Percentiles rank a stretch among this genome's conserved stretches.
Conservation (phyloP, 2,113 vertebrate species). For the Halcyon senegalensis region DNA sequence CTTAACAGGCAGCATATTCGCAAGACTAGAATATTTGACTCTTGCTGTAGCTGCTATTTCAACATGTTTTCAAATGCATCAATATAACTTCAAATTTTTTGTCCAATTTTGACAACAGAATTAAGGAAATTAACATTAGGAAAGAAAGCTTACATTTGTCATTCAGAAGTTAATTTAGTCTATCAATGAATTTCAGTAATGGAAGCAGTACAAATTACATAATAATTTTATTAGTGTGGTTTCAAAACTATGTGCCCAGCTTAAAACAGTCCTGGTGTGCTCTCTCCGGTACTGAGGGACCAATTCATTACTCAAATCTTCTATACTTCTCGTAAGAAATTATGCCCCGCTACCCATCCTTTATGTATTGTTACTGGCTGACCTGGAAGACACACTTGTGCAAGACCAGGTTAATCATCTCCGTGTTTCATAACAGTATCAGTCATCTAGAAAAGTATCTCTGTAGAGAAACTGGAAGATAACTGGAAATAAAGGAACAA, state of each 20-base stretch:
- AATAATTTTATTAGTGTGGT: neutral
- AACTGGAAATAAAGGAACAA: neutral
- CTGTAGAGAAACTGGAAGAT: neutral
- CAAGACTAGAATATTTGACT: neutral
- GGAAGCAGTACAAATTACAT: neutral
- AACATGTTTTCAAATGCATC: neutral
- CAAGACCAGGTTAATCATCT: neutral
- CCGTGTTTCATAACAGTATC: neutral
- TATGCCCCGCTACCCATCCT: too few species aligned
- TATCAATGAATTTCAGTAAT: neutral
- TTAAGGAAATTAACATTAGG: neutral
- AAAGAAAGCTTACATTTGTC: neutral
- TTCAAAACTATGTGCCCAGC: neutral
- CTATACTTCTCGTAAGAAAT: neutral
- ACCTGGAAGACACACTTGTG: neutral
- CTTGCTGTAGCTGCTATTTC: neutral
- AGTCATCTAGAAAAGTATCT: neutral
- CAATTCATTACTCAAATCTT: neutral
- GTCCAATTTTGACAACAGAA: neutral
- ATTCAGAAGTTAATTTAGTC: neutral
- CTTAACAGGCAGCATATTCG: neutral
- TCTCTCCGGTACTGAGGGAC: neutral
- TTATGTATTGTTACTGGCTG: rapidly evolving
- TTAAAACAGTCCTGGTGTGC: neutral
- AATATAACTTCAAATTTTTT: neutral